These are phyloP conservation scores for Chaetogeoica ovagalla DNA, from an alignment of 2,888 invertebrate species.

Conservation along the genomic window DNA sequence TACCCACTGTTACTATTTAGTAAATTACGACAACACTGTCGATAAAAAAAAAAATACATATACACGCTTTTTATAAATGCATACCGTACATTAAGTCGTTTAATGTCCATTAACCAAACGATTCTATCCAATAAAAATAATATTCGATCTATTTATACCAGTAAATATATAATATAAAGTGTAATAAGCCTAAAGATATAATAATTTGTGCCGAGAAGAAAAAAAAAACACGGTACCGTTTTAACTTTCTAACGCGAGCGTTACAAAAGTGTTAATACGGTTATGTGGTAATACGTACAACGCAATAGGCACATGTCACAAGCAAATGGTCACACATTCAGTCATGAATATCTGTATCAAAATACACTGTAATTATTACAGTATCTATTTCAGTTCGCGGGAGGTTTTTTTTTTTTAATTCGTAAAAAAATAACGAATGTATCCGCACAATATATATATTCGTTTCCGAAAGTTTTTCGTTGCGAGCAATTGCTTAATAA, in stretches of 20 bases:
- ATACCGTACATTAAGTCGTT: not conserved
- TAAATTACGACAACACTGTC: no score
- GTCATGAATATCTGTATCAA: not conserved
- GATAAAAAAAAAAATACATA: no score
- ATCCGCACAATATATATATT: no score
- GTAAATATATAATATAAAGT: not conserved
- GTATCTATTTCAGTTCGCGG: no score
- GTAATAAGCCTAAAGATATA: not conserved
- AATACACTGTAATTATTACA: no score
- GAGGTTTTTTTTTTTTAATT: no score
- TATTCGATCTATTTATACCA: not conserved
- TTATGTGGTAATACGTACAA: not conserved
- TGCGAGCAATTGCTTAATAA: no score
- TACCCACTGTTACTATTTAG: no score
- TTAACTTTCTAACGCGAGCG: constrained; percentile 18
- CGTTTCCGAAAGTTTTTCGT: no score
- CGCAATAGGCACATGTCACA: not conserved
- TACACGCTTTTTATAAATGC: no score
- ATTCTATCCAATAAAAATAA: not conserved
- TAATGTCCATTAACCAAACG: not conserved
- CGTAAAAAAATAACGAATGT: no score
- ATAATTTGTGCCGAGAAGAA: not conserved
- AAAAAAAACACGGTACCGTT: not conserved
- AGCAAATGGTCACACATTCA: not conserved
- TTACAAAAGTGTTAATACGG: not conserved